Percentiles rank a stretch among this genome's conserved stretches.
Conservation (phyloP, 1,140 invertebrate genomes). For the Trichonephila clavipes region DNA sequence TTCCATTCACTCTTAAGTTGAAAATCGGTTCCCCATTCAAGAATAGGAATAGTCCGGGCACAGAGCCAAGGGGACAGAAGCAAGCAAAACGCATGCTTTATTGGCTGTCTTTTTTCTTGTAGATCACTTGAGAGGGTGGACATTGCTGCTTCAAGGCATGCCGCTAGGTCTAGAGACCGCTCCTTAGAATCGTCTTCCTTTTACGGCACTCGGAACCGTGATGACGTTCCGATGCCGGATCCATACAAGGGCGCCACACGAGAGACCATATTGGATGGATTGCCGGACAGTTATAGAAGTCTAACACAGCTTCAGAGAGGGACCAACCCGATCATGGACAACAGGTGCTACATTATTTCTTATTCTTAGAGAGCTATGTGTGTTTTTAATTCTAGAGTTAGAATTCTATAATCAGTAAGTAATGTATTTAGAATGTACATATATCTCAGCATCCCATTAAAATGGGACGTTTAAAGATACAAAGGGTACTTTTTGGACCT, state of each 20-base stretch:
- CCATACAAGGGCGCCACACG: conserved; percentile 51
- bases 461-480: too few species aligned
- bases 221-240: conserved; percentile 68
- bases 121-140: conserved; percentile 80
- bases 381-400: too few species aligned
- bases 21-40: too few species aligned
- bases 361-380: background rate
- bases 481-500: too few species aligned
- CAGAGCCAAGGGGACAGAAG: too few species aligned
- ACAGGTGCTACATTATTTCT: conserved; percentile 3
- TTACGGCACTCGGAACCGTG: conserved; percentile 34
- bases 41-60: too few species aligned
- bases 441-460: too few species aligned
- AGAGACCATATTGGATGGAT: conserved; percentile 40
- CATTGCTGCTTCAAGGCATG: conserved; percentile 76
- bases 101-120: conserved; percentile 82
- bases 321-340: conserved; percentile 63
- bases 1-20: too few species aligned
- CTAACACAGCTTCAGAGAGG: conserved; percentile 5
- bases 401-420: too few species aligned
- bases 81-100: too few species aligned
- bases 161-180: conserved; percentile 83
- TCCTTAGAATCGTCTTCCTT: conserved; percentile 76
- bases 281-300: conserved; percentile 36
- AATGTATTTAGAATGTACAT: too few species aligned